Conservation (phyloP, 2,888 invertebrate species). For the Lasioglossum figueresi region DNA sequence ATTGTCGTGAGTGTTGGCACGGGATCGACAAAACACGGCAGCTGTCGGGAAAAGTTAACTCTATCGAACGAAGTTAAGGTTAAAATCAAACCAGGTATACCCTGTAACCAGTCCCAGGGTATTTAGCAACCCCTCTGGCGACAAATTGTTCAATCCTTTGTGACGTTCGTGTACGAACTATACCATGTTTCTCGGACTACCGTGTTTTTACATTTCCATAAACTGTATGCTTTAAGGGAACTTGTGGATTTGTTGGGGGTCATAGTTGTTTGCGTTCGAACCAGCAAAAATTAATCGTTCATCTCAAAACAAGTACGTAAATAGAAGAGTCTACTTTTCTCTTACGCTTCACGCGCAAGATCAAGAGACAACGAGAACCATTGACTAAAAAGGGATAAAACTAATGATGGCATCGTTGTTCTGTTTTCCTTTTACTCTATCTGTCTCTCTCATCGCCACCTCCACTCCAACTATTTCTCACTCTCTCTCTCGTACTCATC, state of each 20-base stretch:
- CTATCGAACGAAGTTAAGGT: constrained; percentile 67
- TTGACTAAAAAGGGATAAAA: constrained; percentile 58
- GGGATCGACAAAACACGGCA: constrained; percentile 16
- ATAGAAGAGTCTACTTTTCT: constrained; percentile 49
- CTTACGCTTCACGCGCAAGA: constrained; percentile 56
- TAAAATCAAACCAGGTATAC: constrained; percentile 60
- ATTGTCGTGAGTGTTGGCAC: constrained; percentile 46
- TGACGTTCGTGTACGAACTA: constrained; percentile 64
- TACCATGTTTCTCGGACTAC: constrained; percentile 52
- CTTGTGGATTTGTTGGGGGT: constrained; percentile 38
- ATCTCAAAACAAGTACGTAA: constrained; percentile 50
- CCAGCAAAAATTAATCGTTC: constrained; percentile 31
- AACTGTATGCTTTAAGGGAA: constrained; percentile 25
- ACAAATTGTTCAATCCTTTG: constrained; percentile 62
- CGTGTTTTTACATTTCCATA: constrained; percentile 43
- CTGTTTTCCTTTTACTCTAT: constrained; percentile 42
- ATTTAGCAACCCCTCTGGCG: constrained; percentile 67
- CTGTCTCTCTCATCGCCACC: constrained; percentile 37
- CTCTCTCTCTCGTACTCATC: constrained; percentile 14
- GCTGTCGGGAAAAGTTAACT: constrained; percentile 35
- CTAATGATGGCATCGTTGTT: constrained; percentile 60
- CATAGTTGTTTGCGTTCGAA: constrained; percentile 40
- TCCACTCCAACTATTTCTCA: constrained; percentile 18
- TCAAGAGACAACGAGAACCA: constrained; percentile 51
- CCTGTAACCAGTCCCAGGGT: constrained; percentile 54